These are phyloP conservation scores for Brachynemurus nebulosus DNA, from an alignment of 2,888 invertebrate genomes.

Conservation along the genomic window DNA sequence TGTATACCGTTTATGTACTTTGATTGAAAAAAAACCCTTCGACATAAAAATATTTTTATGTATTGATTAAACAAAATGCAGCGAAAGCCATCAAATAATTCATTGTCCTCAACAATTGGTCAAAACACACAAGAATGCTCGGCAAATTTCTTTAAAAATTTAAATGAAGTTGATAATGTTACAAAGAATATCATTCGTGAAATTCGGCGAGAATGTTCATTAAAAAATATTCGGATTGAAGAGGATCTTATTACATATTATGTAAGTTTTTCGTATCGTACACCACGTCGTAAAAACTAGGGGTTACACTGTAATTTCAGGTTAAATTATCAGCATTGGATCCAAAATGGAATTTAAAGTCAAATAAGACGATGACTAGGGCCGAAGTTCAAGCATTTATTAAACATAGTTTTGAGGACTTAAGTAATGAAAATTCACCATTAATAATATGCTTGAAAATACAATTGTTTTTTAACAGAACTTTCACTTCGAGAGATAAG, in stretches of 20 bases:
- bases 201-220: conserved; percentile 38
- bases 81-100: too few relatives aligned
- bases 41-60: too few relatives aligned
- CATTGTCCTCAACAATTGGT: too few relatives aligned
- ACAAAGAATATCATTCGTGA: conserved; percentile 44
- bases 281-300: background rate
- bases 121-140: too few relatives aligned
- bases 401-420: conserved; percentile 34
- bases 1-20: too few relatives aligned
- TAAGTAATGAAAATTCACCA: conserved; percentile 28
- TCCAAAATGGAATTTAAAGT: conserved; percentile 40
- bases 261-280: background rate
- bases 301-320: conserved; percentile 18
- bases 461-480: conserved; percentile 44
- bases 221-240: conserved; percentile 31
- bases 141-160: background rate
- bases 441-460: conserved; percentile 43
- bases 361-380: conserved; percentile 33
- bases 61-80: too few relatives aligned
- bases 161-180: conserved; percentile 26
- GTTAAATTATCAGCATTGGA: conserved; percentile 39
- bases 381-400: conserved; percentile 39
- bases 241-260: conserved; percentile 38
- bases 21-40: too few relatives aligned
- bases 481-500: conserved; percentile 37